Percentiles rank a stretch among this genome's conserved stretches.
phyloP scores from a whole-genome alignment of 2,888 invertebrate species.

The Dimorphilus gyrociliatus region DNA sequence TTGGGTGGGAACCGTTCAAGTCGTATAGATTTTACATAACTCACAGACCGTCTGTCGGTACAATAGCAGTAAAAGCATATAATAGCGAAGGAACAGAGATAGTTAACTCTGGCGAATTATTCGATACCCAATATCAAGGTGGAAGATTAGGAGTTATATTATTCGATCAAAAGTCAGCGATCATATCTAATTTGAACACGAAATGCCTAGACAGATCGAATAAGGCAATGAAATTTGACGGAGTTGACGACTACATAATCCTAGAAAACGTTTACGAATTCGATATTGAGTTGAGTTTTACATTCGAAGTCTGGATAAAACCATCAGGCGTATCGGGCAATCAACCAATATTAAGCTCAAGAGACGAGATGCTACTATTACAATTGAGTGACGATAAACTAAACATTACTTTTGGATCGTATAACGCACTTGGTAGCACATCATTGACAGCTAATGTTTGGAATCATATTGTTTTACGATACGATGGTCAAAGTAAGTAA shows the following conservation, averaged over 20 bases:
- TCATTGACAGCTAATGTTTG: conserved; percentile 13
- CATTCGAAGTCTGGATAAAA: neutral
- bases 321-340: neutral
- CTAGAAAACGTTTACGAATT: conserved; percentile 9
- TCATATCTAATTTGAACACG: conserved; percentile 15
- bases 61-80: conserved; percentile 12
- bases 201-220: conserved; percentile 9
- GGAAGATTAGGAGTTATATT: conserved; percentile 18
- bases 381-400: no score
- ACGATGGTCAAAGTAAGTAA: conserved; percentile 11
- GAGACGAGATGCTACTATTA: no score
- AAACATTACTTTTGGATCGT: no score
- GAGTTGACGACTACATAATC: conserved; percentile 13
- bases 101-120: conserved; percentile 16
- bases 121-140: conserved; percentile 14
- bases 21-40: conserved; percentile 15
- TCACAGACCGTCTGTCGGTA: conserved; percentile 13
- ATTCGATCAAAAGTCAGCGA: conserved; percentile 13
- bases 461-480: conserved; percentile 16
- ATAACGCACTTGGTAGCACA: conserved; percentile 10
- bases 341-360: neutral
- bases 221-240: conserved; percentile 15
- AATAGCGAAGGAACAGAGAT: conserved; percentile 10
- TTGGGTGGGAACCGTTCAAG: conserved; percentile 12
- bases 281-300: conserved; percentile 1